A percentile compares a stretch with the other conserved stretches of the same genome.
Conservation (phyloP, 2,797 vertebrate genomes). For the Philypnodon macrostomus region DNA sequence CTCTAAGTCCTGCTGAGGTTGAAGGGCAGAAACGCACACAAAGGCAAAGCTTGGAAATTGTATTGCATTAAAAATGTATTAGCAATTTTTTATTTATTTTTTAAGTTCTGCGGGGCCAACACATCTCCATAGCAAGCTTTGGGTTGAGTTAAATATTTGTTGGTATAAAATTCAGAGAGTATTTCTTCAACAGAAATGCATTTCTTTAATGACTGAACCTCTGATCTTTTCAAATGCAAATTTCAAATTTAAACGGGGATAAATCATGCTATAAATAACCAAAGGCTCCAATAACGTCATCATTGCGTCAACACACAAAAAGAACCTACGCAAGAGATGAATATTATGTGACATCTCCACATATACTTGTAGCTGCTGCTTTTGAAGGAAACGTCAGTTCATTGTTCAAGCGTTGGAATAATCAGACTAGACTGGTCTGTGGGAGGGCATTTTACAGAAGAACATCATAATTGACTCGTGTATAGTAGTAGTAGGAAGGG, state of each 20-base stretch:
- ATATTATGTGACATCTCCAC: too few relatives aligned
- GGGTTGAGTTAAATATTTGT: neutral
- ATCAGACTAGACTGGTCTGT: too few relatives aligned
- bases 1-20: slow-evolving; percentile 26
- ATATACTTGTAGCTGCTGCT: too few relatives aligned
- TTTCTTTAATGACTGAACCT: too few relatives aligned
- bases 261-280: neutral
- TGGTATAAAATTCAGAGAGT: too few relatives aligned
- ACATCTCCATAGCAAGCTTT: neutral
- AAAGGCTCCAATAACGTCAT: neutral
- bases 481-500: too few relatives aligned
- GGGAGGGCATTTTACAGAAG: too few relatives aligned
- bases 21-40: slow-evolving; percentile 15
- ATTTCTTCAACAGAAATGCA: too few relatives aligned
- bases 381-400: too few relatives aligned
- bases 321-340: too few relatives aligned
- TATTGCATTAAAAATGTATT: neutral
- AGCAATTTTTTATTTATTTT: slow-evolving; percentile 2
- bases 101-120: neutral
- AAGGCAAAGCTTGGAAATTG: neutral
- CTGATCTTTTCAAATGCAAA: neutral
- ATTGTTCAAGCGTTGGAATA: too few relatives aligned
- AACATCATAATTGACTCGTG: too few relatives aligned
- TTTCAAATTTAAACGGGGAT: neutral
- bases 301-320: slow-evolving; percentile 1